A percentile compares a stretch with the other conserved stretches of the same genome.
Evolutionary conservation across 1,140 invertebrate genomes (phyloP).

Genomic region (Pseudomyrmex sp.): DNA sequence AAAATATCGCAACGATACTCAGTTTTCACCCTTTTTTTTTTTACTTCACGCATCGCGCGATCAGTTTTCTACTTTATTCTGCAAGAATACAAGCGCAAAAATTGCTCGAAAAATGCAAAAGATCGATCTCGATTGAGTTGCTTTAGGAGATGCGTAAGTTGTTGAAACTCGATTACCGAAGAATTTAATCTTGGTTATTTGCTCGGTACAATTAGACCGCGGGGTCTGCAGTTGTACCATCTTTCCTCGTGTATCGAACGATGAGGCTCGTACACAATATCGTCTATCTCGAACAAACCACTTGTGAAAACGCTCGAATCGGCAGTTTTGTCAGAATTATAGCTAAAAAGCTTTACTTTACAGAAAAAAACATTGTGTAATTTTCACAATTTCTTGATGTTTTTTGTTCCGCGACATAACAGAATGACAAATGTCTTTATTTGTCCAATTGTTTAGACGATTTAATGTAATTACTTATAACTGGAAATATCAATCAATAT

Average conservation of each 20-base stretch:
- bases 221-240: slow-evolving; percentile 45
- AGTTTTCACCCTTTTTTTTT: slow-evolving; percentile 7
- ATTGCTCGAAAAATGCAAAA: neutral
- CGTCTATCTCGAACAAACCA: slow-evolving; percentile 3
- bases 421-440: slow-evolving; percentile 6
- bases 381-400: neutral
- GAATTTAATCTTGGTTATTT: slow-evolving; percentile 71
- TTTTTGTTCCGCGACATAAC: neutral
- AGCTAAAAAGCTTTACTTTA: slow-evolving; percentile 1
- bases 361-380: neutral
- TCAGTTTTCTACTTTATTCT: slow-evolving; percentile 15
- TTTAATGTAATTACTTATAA: neutral
- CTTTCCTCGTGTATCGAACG: slow-evolving; percentile 54
- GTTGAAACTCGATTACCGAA: slow-evolving; percentile 58
- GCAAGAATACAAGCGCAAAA: slow-evolving; percentile 24
- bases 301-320: slow-evolving; percentile 20
- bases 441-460: neutral
- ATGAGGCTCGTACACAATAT: slow-evolving; percentile 54
- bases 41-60: slow-evolving; percentile 14
- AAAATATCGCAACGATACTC: neutral
- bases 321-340: neutral
- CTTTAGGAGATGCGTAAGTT: slow-evolving; percentile 48
- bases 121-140: slow-evolving; percentile 62
- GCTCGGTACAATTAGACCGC: slow-evolving; percentile 68
- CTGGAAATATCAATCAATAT: slow-evolving; percentile 1